Percentiles rank a stretch among this genome's conserved stretches.
phyloP scores from a whole-genome alignment of 1,140 invertebrate genomes.

The Cotesia chilonis region DNA sequence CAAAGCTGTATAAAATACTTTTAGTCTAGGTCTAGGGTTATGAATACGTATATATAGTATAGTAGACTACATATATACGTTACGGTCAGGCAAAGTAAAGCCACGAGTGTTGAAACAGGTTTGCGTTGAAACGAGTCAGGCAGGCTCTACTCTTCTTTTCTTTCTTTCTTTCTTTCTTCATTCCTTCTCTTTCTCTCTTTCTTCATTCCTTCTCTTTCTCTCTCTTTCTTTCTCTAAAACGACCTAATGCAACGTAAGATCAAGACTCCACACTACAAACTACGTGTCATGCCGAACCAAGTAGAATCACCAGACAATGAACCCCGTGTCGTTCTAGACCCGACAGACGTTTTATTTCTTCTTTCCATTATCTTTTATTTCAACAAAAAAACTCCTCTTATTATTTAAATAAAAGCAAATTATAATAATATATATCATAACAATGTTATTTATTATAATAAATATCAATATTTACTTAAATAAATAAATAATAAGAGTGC shows the following conservation, averaged over 20 bases:
- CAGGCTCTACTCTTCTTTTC: slow-evolving; percentile 16
- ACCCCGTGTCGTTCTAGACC: slow-evolving; percentile 15
- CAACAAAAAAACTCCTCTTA: too few species aligned
- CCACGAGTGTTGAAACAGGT: slow-evolving; percentile 24
- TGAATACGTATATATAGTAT: not conserved
- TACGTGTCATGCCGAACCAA: not conserved
- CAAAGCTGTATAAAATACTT: not conserved
- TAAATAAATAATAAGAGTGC: not conserved
- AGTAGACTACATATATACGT: not conserved
- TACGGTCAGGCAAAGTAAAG: not conserved
- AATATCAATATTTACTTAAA: not conserved
- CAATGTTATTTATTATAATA: not conserved
- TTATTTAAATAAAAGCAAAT: too few species aligned
- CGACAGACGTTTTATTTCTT: not conserved
- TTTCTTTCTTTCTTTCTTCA: not conserved
- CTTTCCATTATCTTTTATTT: too few species aligned
- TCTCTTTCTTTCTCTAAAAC: slow-evolving; percentile 14
- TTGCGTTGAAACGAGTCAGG: slow-evolving; percentile 26
- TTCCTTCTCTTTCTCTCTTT: not conserved
- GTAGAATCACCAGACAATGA: slow-evolving; percentile 26
- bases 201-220: not conserved
- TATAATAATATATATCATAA: too few species aligned
- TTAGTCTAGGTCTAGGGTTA: not conserved
- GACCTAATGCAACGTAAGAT: not conserved
- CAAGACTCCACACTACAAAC: not conserved